Evolutionary conservation across 2,797 vertebrate species (phyloP), one percentile per base, ranked within the genome.

Genomic region (Acanthurus tractus): DNA sequence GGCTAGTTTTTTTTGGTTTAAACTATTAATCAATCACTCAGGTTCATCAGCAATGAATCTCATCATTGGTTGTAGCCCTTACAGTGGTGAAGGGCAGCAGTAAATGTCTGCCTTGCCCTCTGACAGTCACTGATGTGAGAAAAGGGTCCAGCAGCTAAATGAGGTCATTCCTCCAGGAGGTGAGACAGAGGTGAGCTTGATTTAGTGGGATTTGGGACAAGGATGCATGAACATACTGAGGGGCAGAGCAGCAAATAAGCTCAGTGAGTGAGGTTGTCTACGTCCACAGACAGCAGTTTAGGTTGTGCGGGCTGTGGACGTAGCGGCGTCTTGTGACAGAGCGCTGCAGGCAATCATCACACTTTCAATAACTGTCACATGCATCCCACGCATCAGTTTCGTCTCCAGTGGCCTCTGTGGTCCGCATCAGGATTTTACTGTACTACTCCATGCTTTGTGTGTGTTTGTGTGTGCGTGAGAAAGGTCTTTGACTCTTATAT

Each of bases 101-200:
- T 54, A 54, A 45, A 40, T 1, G 8, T 57, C 42, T 59, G 17
- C 34, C 22, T 67, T 55, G 29, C 18, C 15, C 48, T 45, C n/a
- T 78, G 84, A 36, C 80, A 82, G 58, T 74, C 22, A 88, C 75
- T 87, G 85, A 90, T 87, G 86, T 91, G 88, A 79, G 90, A 92
- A 91, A 85, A 85, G 49, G 64, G 66, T 77, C 78, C 62, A 74
- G 18, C 10, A 65, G 50, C 65, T 63, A 12, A 81, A 70, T 82
- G 74, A 90, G 69, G 84, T 83, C 58, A 90, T 89, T 87, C 55
- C 79, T 87, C 74, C 81, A 74, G 83, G 89, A 87, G 88, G 80
- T 76, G 85, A 87, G 87, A 86, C 56, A 64, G 74, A 84, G 85
- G 86, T 86, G 86, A 88, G 55, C 70, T 62, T 82, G 87, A 89